Evolutionary conservation across 2,888 invertebrate species (phyloP).

Genomic region (Thalpophila matura): DNA sequence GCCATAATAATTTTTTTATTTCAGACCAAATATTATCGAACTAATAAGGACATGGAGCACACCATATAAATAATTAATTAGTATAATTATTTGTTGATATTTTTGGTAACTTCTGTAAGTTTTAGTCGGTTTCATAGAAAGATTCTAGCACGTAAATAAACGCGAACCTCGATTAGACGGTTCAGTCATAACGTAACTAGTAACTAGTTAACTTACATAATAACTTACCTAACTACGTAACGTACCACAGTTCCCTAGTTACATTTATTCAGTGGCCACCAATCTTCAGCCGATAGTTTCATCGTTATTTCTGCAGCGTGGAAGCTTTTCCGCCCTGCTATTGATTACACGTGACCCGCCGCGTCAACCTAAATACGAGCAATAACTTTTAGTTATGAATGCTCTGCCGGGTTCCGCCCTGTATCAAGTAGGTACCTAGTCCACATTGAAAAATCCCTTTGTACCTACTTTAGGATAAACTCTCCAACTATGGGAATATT

Average conservation of each 20-base stretch:
- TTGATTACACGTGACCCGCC: slow-evolving; percentile 57
- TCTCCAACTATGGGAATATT: too few species aligned
- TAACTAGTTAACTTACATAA: slow-evolving; percentile 42
- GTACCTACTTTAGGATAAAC: too few species aligned
- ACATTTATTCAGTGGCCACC: slow-evolving; percentile 26
- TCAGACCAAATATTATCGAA: slow-evolving; percentile 8
- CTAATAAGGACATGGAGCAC: slow-evolving; percentile 2
- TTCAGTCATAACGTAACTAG: neutral
- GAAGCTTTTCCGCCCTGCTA: slow-evolving; percentile 50
- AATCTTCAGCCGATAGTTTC: slow-evolving; percentile 7
- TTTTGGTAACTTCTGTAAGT: too few species aligned
- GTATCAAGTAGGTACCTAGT: slow-evolving; percentile 16
- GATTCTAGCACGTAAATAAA: slow-evolving; percentile 10
- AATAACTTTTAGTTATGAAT: slow-evolving; percentile 48
- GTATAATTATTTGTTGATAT: slow-evolving; percentile 15
- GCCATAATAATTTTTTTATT: slow-evolving; percentile 19
- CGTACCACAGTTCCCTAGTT: neutral
- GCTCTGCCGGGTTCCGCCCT: slow-evolving; percentile 8
- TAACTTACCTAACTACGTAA: slow-evolving; percentile 15
- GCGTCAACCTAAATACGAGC: slow-evolving; percentile 48
- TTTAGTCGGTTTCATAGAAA: neutral
- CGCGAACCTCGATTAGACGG: slow-evolving; percentile 9
- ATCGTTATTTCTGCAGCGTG: slow-evolving; percentile 35
- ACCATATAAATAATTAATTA: slow-evolving; percentile 16
- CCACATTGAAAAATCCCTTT: too few species aligned